Evolutionary conservation across 1,140 invertebrate genomes (phyloP).

Genomic region (Lordiphosa mommai): DNA sequence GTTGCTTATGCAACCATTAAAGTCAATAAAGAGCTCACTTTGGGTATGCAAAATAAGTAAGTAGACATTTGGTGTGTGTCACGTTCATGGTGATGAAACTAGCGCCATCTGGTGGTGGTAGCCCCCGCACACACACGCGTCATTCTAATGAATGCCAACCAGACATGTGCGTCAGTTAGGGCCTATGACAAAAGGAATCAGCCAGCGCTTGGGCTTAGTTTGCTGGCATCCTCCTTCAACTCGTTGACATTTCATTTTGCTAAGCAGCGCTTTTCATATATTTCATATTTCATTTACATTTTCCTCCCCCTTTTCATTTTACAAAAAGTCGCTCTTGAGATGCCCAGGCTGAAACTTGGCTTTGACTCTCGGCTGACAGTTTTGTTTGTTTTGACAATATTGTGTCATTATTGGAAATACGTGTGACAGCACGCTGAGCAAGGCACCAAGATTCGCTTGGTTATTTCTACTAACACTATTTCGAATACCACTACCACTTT

Average conservation of each 20-base stretch:
- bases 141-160: slow-evolving; percentile 2
- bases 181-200: not conserved
- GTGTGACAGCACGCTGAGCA: too few relatives aligned
- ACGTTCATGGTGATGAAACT: slow-evolving; percentile 1
- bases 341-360: not conserved
- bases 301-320: not conserved
- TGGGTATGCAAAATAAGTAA: slow-evolving; percentile 1
- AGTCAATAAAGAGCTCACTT: slow-evolving; percentile 2
- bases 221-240: not conserved
- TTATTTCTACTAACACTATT: too few relatives aligned
- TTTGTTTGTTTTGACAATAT: not conserved
- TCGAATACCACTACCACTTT: too few relatives aligned
- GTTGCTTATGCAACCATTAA: slow-evolving; percentile 3
- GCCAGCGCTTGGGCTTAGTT: too few relatives aligned
- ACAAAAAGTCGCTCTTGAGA: not conserved
- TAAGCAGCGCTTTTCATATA: slow-evolving; percentile 3
- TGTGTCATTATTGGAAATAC: not conserved
- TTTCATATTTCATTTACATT: not conserved
- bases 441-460: too few relatives aligned
- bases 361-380: not conserved
- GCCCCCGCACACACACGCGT: not conserved
- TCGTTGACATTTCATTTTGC: slow-evolving; percentile 9
- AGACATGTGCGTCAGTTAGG: slow-evolving; percentile 3
- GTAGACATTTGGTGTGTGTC: slow-evolving; percentile 1
- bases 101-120: not conserved